Conservation (phyloP, 2,888 invertebrate species). For the Melikaiella ostensackeni region DNA sequence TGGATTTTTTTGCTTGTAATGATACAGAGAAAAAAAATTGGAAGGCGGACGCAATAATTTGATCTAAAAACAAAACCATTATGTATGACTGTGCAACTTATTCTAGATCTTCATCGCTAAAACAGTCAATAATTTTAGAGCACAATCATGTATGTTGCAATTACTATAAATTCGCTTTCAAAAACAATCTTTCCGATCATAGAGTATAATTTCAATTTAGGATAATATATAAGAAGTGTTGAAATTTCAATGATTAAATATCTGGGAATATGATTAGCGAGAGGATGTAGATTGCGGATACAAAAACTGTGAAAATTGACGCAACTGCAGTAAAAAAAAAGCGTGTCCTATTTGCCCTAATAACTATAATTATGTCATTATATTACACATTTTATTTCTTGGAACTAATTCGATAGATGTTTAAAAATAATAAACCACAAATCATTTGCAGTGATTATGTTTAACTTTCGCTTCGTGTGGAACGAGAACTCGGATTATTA, state of each 20-base stretch:
- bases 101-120: constrained; percentile 16
- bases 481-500: constrained; percentile 28
- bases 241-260: not conserved
- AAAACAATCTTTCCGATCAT: not conserved
- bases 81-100: not conserved
- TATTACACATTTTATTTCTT: not conserved
- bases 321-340: not conserved
- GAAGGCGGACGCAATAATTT: constrained; percentile 2
- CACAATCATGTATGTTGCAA: not conserved
- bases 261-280: not conserved
- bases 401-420: constrained; percentile 37
- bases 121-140: constrained; percentile 19
- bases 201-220: not conserved
- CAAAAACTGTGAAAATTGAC: not conserved
- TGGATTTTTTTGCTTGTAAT: constrained; percentile 29
- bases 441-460: constrained; percentile 32
- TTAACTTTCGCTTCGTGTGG: constrained; percentile 35
- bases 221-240: not conserved
- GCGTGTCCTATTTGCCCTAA: not conserved
- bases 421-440: constrained; percentile 32
- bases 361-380: constrained; percentile 1
- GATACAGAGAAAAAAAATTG: not conserved
- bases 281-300: not conserved
- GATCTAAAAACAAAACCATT: not conserved
- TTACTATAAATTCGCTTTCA: not conserved